Evolutionary conservation across 2,888 invertebrate genomes (phyloP).

Genomic region (Ormyrus rosae): DNA sequence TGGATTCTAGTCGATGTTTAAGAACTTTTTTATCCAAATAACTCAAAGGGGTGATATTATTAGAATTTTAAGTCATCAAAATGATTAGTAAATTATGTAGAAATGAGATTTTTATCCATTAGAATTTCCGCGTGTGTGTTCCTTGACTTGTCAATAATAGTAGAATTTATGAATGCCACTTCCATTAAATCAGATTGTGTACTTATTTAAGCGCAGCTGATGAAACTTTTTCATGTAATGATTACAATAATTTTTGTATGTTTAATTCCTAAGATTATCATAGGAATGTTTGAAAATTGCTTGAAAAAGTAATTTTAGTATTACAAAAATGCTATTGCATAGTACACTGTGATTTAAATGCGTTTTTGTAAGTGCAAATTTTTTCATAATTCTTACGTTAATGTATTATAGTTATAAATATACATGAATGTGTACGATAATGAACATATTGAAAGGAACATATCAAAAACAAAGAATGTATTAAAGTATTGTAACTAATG

Average conservation of each 20-base stretch:
- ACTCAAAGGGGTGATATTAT: conserved; percentile 25
- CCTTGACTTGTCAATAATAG: background rate
- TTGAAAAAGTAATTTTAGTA: too few relatives aligned
- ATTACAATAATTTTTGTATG: background rate
- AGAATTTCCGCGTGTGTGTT: conserved; percentile 9
- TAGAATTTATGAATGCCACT: background rate
- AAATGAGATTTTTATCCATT: conserved; percentile 1
- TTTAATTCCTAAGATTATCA: conserved; percentile 5
- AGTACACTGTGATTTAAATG: background rate
- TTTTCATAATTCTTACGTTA: background rate
- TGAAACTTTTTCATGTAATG: background rate
- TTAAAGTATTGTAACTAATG: conserved; percentile 37
- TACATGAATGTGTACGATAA: background rate
- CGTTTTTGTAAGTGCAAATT: background rate
- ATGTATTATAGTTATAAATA: conserved; percentile 8
- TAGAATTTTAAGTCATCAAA: conserved; percentile 2
- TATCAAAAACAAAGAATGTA: conserved; percentile 3
- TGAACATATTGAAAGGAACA: background rate
- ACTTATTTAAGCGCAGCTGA: conserved; percentile 3
- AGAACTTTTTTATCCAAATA: conserved; percentile 28
- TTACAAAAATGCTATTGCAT: conserved; percentile 19
- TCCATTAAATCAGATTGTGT: background rate
- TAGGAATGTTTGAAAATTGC: conserved; percentile 10
- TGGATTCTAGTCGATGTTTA: conserved; percentile 73
- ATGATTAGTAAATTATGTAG: conserved; percentile 16